Percentiles rank a stretch among this genome's conserved stretches.
phyloP scores from a whole-genome alignment of 2,888 invertebrate genomes.

The Hesperia comma region DNA sequence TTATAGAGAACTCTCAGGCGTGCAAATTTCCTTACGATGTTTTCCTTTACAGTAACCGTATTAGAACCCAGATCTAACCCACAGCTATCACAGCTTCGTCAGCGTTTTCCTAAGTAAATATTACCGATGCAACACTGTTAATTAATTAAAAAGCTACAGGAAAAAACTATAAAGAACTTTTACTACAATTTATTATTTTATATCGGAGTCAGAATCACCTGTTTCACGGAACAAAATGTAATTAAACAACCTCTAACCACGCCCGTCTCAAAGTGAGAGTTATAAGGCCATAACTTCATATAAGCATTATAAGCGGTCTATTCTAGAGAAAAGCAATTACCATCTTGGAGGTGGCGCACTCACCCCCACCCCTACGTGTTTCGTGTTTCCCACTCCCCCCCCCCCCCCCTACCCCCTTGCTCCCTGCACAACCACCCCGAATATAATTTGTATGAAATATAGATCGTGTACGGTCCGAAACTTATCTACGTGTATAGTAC shows the following conservation, averaged over 20 bases:
- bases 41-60: too few species aligned
- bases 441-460: constrained; percentile 37
- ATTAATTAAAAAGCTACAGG: too few species aligned
- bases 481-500: constrained; percentile 16
- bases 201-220: constrained; percentile 3
- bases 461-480: constrained; percentile 33
- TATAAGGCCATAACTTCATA: constrained; percentile 37
- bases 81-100: too few species aligned
- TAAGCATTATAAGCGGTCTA: constrained; percentile 37
- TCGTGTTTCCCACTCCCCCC: constrained; percentile 14
- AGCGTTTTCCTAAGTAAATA: too few species aligned
- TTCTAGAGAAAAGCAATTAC: constrained; percentile 38
- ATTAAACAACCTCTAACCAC: constrained; percentile 32
- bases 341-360: constrained; percentile 35
- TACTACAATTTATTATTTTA: background rate
- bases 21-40: too few species aligned
- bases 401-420: background rate
- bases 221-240: constrained; percentile 26
- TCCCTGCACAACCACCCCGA: constrained; percentile 12
- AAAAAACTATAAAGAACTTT: too few species aligned
- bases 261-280: constrained; percentile 33
- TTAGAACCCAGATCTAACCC: too few species aligned
- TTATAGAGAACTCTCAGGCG: too few species aligned
- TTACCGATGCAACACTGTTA: too few species aligned
- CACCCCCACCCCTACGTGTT: constrained; percentile 8